Evolutionary conservation across 2,113 vertebrate species (phyloP), one percentile per base, ranked within the genome.

Genomic region (Chionis minor): DNA sequence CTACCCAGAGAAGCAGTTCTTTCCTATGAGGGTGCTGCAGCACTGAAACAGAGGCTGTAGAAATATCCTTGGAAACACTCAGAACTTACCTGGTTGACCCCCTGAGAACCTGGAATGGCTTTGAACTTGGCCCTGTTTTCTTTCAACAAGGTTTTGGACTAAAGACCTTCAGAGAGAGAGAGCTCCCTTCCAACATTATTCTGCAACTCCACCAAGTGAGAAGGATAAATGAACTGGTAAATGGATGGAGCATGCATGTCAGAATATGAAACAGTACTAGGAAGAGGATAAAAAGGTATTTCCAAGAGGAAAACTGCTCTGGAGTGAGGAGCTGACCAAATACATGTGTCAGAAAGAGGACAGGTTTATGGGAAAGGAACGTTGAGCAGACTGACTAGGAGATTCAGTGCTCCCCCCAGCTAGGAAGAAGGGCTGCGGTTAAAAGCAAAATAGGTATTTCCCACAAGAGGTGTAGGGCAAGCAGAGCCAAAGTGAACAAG

Each of bases 151-250:
- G 38, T 56, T 86, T 59, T 81, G 22, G n/a, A 78, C 51, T 63
- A 20, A 71, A 79, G 28, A 87, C 32, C 21, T 58, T 11, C n/a
- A n/a, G 38, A 38, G 5, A 52, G 16, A 73, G 9, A 62, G n/a
- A 83, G n/a, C 12, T 51, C 24, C 42, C 28, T 90, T 88, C 26
- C 35, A 78, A 73, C 6, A 33, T 59, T 55, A 54, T 35, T 73
- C 19, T 86, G 17, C 27, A 80, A 42, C 73, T 84, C 42, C 47
- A 78, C 5, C 13, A 83, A 54, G 14, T 17, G 4, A 0, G 0
- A 21, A 62, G 22, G 19, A 47, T 58, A 79, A 85, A 63, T 47
- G 51, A 47, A 15, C 28, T 69, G 26, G 38, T 22, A 42, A 75
- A 56, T 10, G 26, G 16, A 78, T 80, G 6, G 2, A 54, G 15